Evolutionary conservation across 2,113 vertebrate genomes (phyloP).

Genomic region (Ranitomeya variabilis): DNA sequence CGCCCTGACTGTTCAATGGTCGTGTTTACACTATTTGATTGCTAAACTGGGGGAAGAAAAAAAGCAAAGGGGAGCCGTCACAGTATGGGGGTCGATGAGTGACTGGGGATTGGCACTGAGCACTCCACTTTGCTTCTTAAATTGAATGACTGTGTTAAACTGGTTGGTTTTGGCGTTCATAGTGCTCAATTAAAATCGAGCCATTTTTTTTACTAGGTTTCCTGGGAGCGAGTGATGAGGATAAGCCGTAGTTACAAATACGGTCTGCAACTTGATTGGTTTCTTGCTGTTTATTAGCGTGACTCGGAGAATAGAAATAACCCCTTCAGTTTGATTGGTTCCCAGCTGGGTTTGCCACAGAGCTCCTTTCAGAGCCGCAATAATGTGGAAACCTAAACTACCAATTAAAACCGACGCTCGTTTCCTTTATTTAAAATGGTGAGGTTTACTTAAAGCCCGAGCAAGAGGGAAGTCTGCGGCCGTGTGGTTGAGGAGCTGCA

Average conservation of each 20-base stretch:
- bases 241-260: conserved; percentile 46
- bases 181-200: conserved; percentile 42
- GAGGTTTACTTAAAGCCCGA: conserved; percentile 55
- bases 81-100: conserved; percentile 30
- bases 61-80: conserved; percentile 12
- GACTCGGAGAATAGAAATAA: conserved; percentile 46
- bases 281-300: conserved; percentile 56
- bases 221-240: conserved; percentile 52
- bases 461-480: background rate
- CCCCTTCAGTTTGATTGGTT: conserved; percentile 53
- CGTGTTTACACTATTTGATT: conserved; percentile 51
- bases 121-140: conserved; percentile 42
- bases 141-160: conserved; percentile 45
- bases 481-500: background rate
- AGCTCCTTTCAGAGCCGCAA: conserved; percentile 45
- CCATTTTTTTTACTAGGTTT: conserved; percentile 31
- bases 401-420: conserved; percentile 53
- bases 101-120: conserved; percentile 45
- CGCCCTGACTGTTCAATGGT: conserved; percentile 54
- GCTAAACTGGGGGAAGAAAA: conserved; percentile 14
- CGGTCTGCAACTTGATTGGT: conserved; percentile 52
- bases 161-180: conserved; percentile 45
- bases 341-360: conserved; percentile 48
- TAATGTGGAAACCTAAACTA: conserved; percentile 57
- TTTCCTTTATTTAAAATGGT: conserved; percentile 56